Evolutionary conservation across 2,113 vertebrate species (phyloP).

Genomic region (Limanda limanda): DNA sequence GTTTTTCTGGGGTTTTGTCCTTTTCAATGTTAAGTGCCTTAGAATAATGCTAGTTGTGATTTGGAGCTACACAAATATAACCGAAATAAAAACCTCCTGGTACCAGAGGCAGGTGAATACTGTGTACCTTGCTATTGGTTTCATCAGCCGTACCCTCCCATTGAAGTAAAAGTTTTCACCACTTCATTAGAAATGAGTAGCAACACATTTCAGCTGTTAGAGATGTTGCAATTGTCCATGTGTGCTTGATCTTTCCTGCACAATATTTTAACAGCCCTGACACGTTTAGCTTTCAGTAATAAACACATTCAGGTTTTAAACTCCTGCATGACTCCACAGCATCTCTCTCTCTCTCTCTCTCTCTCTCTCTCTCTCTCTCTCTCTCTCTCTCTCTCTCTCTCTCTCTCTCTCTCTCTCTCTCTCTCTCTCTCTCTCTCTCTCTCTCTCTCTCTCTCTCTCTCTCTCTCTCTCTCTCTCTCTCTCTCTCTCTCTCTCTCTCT

Average conservation of each 20-base stretch:
- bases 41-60: not conserved
- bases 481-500: not conserved
- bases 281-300: not conserved
- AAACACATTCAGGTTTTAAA: not conserved
- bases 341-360: not conserved
- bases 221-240: conserved; percentile 13
- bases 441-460: not conserved
- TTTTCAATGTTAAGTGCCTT: not conserved
- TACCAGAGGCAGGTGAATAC: conserved; percentile 6
- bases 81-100: not conserved
- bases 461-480: not conserved
- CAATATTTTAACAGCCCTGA: conserved; percentile 2
- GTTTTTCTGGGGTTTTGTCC: not conserved
- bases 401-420: not conserved
- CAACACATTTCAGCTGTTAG: conserved; percentile 12
- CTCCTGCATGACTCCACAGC: not conserved
- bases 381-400: not conserved
- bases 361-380: not conserved
- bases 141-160: conserved; percentile 41
- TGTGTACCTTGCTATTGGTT: conserved; percentile 35
- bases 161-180: conserved; percentile 11
- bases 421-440: not conserved
- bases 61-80: not conserved
- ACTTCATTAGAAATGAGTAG: not conserved
- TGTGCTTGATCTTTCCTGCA: conserved; percentile 24